A percentile compares a stretch with the other conserved stretches of the same genome.
These are phyloP conservation scores for Tragelaphus scriptus DNA, from an alignment of 2,113 vertebrate species.

Conservation along the genomic window DNA sequence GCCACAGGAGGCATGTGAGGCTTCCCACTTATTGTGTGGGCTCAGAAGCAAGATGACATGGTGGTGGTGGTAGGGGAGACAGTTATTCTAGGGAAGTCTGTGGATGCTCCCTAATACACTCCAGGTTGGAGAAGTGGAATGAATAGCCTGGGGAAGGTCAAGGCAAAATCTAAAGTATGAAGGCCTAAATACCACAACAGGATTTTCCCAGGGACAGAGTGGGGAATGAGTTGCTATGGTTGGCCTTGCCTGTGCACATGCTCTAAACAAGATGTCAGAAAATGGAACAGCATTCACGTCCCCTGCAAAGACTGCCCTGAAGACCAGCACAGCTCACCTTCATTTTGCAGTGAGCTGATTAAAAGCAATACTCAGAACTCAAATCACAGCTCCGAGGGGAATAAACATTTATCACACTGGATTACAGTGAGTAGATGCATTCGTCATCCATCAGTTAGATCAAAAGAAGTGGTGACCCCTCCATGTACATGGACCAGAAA, in stretches of 20 bases:
- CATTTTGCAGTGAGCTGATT: not conserved
- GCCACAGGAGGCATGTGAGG: not conserved
- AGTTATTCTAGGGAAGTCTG: not conserved
- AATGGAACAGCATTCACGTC: not conserved
- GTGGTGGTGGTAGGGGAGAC: not conserved
- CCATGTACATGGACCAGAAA: not conserved
- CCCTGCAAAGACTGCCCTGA: not conserved
- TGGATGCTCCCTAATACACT: not conserved
- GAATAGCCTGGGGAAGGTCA: not conserved
- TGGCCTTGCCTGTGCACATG: not conserved
- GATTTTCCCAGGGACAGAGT: not conserved
- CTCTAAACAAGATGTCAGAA: not conserved
- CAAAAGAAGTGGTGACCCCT: not conserved
- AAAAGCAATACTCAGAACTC: not conserved
- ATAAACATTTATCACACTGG: not conserved
- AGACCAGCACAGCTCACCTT: not conserved
- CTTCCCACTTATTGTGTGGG: not conserved
- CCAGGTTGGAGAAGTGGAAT: not conserved
- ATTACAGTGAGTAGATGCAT: not conserved
- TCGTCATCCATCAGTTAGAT: not conserved
- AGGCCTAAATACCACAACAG: not conserved
- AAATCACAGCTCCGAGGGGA: not conserved
- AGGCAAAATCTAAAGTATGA: not conserved
- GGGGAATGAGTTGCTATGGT: fast-evolving
- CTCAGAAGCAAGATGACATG: not conserved